Evolutionary conservation across 2,113 vertebrate species (phyloP).

Genomic region (Microtus richardsoni): DNA sequence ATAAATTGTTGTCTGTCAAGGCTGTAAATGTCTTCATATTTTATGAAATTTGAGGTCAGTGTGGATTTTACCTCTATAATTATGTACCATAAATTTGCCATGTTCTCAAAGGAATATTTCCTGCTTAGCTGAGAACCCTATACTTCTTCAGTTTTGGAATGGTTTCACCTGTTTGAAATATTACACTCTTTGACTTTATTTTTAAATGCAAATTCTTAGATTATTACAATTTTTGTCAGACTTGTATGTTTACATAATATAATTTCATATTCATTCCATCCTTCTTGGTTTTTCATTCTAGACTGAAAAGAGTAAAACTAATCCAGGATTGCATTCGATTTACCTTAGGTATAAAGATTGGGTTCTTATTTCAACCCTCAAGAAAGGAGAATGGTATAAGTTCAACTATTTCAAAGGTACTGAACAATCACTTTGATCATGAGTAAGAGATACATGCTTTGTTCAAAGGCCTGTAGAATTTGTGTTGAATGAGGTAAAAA

Average conservation of each 20-base stretch:
- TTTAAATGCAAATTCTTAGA: background rate
- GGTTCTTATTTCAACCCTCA: background rate
- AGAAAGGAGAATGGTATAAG: background rate
- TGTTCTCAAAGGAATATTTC: conserved; percentile 25
- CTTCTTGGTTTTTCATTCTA: background rate
- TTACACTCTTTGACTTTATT: background rate
- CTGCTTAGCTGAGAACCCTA: background rate
- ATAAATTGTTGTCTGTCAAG: background rate
- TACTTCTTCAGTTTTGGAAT: background rate
- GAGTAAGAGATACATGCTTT: background rate
- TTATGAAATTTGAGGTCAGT: background rate
- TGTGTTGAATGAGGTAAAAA: background rate
- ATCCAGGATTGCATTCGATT: background rate
- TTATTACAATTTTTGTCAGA: background rate
- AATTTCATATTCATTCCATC: background rate
- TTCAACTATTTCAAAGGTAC: background rate
- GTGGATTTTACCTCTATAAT: background rate
- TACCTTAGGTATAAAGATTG: background rate
- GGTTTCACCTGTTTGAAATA: background rate
- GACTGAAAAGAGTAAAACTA: background rate
- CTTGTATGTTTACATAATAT: background rate
- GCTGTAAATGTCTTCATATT: conserved; percentile 31
- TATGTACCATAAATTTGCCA: background rate
- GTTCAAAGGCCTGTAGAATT: background rate
- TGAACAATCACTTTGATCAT: background rate